A percentile compares a stretch with the other conserved stretches of the same genome.
These are phyloP conservation scores for Temnothorax longispinosus DNA, from an alignment of 1,140 invertebrate species.

Conservation along the genomic window DNA sequence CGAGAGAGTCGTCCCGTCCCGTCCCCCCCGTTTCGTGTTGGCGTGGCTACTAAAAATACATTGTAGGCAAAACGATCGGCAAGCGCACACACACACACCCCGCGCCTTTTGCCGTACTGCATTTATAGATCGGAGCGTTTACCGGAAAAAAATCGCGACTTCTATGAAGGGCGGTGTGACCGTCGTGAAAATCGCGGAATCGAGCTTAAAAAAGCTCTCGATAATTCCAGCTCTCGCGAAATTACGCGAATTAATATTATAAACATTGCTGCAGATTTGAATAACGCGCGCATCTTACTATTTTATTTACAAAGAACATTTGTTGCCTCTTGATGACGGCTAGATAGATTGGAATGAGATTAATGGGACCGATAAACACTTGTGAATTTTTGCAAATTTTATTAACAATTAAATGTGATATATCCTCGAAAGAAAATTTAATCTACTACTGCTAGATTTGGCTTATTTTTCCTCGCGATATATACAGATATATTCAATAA, in stretches of 20 bases:
- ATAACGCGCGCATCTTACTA: not conserved
- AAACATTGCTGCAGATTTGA: not conserved
- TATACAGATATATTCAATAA: not conserved
- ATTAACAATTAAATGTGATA: not conserved
- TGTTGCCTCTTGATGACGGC: not conserved
- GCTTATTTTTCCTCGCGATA: not conserved
- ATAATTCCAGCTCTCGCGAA: not conserved
- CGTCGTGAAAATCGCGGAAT: not conserved
- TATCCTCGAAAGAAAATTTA: not conserved
- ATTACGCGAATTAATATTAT: not conserved
- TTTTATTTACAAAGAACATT: not conserved
- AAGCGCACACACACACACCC: not conserved
- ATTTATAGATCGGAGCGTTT: slow-evolving; percentile 55
- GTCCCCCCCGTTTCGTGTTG: not conserved
- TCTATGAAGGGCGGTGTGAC: not conserved
- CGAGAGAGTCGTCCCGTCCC: not conserved
- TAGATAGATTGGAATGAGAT: not conserved
- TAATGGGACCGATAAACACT: not conserved
- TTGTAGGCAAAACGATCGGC: slow-evolving; percentile 40
- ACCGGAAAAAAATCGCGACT: slow-evolving; percentile 15
- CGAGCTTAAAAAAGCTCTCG: not conserved
- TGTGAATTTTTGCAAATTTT: not conserved
- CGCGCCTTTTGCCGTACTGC: slow-evolving; percentile 16
- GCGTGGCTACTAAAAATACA: slow-evolving; percentile 58
- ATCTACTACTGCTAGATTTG: not conserved